A percentile compares a stretch with the other conserved stretches of the same genome.
Conservation (phyloP, 2,797 vertebrate genomes). For the Enteromius unitaeniatus region DNA sequence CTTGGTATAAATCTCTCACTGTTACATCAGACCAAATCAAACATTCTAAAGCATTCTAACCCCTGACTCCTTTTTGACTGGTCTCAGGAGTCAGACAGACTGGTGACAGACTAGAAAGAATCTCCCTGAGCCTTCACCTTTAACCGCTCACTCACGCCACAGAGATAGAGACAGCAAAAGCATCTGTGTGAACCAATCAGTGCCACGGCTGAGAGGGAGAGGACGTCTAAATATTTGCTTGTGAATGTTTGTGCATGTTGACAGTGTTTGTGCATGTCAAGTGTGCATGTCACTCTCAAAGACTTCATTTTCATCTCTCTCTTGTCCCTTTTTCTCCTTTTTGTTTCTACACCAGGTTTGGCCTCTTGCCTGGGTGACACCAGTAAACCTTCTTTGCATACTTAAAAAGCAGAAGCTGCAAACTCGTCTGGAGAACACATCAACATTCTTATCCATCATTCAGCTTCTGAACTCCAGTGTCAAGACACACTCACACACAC, state of each 20-base stretch:
- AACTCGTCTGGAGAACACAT: slow-evolving; percentile 25
- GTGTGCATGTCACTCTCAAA: slow-evolving; percentile 23
- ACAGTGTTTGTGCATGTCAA: slow-evolving; percentile 33
- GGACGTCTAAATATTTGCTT: slow-evolving; percentile 42
- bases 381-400: slow-evolving; percentile 35
- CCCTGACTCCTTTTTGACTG: background rate
- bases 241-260: slow-evolving; percentile 40
- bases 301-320: slow-evolving; percentile 6
- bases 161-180: background rate
- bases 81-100: slow-evolving; percentile 28
- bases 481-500: slow-evolving; percentile 32
- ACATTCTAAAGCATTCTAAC: slow-evolving; percentile 10
- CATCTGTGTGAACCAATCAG: background rate
- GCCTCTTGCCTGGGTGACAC: slow-evolving; percentile 1
- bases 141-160: background rate
- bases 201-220: background rate
- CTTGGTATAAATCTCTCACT: background rate
- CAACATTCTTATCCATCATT: slow-evolving; percentile 35
- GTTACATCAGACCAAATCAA: background rate
- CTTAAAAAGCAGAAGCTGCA: slow-evolving; percentile 37
- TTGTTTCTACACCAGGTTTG: slow-evolving; percentile 20
- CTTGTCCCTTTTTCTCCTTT: background rate
- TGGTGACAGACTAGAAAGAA: slow-evolving; percentile 15
- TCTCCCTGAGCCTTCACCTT: slow-evolving; percentile 28
- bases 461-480: slow-evolving; percentile 37